Base-by-base conservation (phyloP, 1,140 invertebrate species). In the Copidosoma floridanum region DNA sequence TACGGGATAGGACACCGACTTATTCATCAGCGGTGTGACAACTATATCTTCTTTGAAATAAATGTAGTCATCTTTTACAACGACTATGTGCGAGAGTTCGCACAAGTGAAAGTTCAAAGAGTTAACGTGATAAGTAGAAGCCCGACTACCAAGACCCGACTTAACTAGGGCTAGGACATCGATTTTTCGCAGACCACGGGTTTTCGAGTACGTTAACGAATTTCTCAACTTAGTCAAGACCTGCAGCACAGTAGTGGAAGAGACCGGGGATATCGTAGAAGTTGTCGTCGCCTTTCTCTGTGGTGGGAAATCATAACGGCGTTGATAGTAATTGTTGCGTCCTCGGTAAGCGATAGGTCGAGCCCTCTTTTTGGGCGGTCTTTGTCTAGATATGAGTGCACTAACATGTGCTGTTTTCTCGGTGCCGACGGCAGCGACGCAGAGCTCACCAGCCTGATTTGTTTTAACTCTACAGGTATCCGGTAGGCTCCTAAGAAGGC, bases 351-450 rank as follows among this genome's bases (percentile, higher is more conserved):
- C 6, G 6, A 12, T 8, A 0, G 29, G 6, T 32, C 29, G 6
- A 8, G 29, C 29, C 4, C 16, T 47, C 52, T 44, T 54, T 32
- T 43, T 55, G 1, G 4, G 14, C 23, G 24, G 24, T 7, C 5
- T 60, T 32, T 78, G 76, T 6, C 57, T 54, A 1, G 51, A 23
- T 0, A 78, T 68, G 2, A 77, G 57, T 1, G 64, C 55, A 18
- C 62, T 70, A 6, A 78, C 58, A 14, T 77, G 74, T 7, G 57
- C 63, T 1, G 66, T 63, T 35, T 71, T 72, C 2, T 71, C 61
- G 1, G 66, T 57, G 0, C 65, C 54, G 0, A 75, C 63, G 6
- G 66, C 68, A 11, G 37, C 37, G 1, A 68, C 57, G 7, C 62
- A 66, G 18, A 59, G 2, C 1, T 10, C n/a, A n/a, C 57, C 56